Conservation (phyloP, 2,888 invertebrate genomes). For the Drosophila suboccidentalis region DNA sequence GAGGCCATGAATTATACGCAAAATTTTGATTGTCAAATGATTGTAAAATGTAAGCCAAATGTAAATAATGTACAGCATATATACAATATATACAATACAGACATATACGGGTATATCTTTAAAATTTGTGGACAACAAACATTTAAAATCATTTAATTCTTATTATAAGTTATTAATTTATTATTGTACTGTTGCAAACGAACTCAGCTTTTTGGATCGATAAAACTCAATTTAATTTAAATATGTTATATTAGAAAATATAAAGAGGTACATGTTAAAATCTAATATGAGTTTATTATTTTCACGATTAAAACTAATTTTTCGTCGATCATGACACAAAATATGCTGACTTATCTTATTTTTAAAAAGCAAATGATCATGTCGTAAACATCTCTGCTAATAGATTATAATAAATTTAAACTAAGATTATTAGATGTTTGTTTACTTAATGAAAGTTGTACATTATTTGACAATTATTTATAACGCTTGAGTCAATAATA, state of each 20-base stretch:
- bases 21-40: conserved; percentile 2
- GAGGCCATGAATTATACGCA: too few species aligned
- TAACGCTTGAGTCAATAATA: conserved; percentile 60
- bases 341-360: too few species aligned
- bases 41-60: background rate
- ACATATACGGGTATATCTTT: background rate
- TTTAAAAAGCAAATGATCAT: background rate
- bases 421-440: conserved; percentile 4
- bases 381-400: background rate
- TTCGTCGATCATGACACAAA: too few species aligned
- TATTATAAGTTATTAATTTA: too few species aligned
- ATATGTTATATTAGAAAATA: too few species aligned
- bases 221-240: too few species aligned
- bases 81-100: background rate
- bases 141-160: too few species aligned
- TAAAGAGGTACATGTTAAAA: too few species aligned
- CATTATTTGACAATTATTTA: conserved; percentile 54
- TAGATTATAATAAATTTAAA: background rate
- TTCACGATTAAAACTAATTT: too few species aligned
- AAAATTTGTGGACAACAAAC: background rate
- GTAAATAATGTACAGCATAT: background rate
- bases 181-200: too few species aligned
- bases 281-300: too few species aligned
- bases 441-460: background rate
- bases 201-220: too few species aligned